phyloP scores from a whole-genome alignment of 2,113 vertebrate genomes.

The Australoheros scitulus region DNA sequence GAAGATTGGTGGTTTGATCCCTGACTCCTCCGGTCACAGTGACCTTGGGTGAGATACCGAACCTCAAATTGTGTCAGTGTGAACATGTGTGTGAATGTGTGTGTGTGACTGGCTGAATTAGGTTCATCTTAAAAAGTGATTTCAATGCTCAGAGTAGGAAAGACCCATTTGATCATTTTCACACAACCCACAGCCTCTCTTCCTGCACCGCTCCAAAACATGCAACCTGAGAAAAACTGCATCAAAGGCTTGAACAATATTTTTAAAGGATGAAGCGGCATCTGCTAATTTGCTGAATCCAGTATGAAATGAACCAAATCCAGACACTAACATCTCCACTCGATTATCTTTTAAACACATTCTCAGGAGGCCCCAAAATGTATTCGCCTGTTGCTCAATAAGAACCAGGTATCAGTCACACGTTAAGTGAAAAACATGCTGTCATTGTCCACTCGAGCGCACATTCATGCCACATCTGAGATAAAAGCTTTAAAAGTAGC shows the following conservation, averaged over 20 bases:
- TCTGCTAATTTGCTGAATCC: not conserved
- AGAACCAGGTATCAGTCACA: slow-evolving; percentile 30
- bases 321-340: not conserved
- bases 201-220: not conserved
- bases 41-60: too few relatives aligned
- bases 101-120: too few relatives aligned
- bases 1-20: too few relatives aligned
- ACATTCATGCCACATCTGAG: slow-evolving; percentile 70
- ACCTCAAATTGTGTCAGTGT: too few relatives aligned
- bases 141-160: not conserved
- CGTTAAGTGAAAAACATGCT: slow-evolving; percentile 53
- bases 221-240: not conserved
- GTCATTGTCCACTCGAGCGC: slow-evolving; percentile 56
- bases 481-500: slow-evolving; percentile 75
- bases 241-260: slow-evolving; percentile 4
- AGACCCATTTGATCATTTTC: not conserved
- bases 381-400: not conserved
- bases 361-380: slow-evolving; percentile 6
- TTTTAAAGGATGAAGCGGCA: not conserved
- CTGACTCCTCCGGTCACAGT: too few relatives aligned
- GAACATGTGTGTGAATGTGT: too few relatives aligned
- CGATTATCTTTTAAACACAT: slow-evolving; percentile 9
- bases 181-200: slow-evolving; percentile 13
- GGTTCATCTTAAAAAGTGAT: too few relatives aligned
- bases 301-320: not conserved